Evolutionary conservation across 2,797 vertebrate genomes (phyloP).

Genomic region (Betta splendens): DNA sequence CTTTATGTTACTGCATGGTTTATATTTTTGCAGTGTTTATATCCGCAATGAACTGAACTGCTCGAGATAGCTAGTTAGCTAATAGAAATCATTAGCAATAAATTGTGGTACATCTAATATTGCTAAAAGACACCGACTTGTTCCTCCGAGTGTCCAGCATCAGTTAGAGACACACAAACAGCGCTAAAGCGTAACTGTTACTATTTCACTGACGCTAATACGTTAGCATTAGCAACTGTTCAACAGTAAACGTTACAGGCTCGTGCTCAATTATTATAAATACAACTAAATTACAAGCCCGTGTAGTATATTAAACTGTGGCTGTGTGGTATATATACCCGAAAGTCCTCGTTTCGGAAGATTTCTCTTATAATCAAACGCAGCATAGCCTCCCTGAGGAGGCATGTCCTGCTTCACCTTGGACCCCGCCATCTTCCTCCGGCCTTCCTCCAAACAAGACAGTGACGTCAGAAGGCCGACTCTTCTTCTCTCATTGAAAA

Average conservation of each 20-base stretch:
- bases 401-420: slow-evolving; percentile 99
- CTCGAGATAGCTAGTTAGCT: slow-evolving; percentile 15
- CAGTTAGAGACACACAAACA: rapidly evolving
- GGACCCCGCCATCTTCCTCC: slow-evolving; percentile 85
- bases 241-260: neutral
- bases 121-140: rapidly evolving
- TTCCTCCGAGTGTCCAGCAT: rapidly evolving
- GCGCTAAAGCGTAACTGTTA: neutral
- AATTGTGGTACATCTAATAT: rapidly evolving
- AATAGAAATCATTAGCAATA: neutral
- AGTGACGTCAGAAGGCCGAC: neutral
- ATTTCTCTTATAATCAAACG: slow-evolving; percentile 92
- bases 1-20: too few relatives aligned
- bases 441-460: slow-evolving; percentile 14
- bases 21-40: neutral
- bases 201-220: neutral
- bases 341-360: slow-evolving; percentile 90
- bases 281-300: neutral
- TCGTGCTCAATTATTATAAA: rapidly evolving
- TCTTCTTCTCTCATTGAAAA: slow-evolving; percentile 34
- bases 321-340: slow-evolving; percentile 81
- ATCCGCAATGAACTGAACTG: too few relatives aligned
- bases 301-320: neutral
- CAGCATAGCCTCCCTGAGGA: slow-evolving; percentile 89
- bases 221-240: slow-evolving; percentile 48